Evolutionary conservation across 2,888 invertebrate species (phyloP), one percentile per base, ranked within the genome.

Genomic region (Aethes cnicana): DNA sequence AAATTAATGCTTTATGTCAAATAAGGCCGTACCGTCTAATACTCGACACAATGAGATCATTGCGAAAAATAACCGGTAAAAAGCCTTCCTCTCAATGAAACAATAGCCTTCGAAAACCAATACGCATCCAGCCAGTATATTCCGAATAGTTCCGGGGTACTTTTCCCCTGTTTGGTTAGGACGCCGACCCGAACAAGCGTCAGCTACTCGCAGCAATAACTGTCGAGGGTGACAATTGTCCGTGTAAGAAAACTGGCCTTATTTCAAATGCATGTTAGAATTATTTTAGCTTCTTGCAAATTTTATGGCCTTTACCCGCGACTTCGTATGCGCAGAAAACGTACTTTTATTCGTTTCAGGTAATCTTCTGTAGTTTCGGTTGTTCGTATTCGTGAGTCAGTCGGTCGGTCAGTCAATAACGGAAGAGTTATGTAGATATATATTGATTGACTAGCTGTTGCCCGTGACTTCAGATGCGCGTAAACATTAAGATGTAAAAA

Each of bases 171-270:
- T 54, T 54, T 43, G 16, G 20, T 54, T 54, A 54, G 53, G 53
- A 54, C 25, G 20, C 43, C 43, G 36, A 26, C 6, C 44, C 54
- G 50, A 50, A 54, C 35, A 50, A 21, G 4, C 21, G 39, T 48
- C 54, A 43, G 54, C 42, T 42, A 37, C 36, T 18, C 37, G 9
- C 17, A 20, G 44, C 50, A 54, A 54, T 50, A 54, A 49, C 42
- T 50, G 44, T 54, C 44, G 35, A 54, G 49, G 39, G 44, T 18
- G 39, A 8, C 42, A 16, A 35, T 43, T 32, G 37, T 43, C 25
- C 30, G 36, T 20, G 21, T 36, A 17, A 28, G 47, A 47, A 37
- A 37, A 36, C 30, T 16, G n/a, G 18, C 12, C 4, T 2, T 3
- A 3, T 9, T 3, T 26, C 11, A 26, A n/a, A 9, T 5, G 3